phyloP scores from a whole-genome alignment of 2,113 vertebrate genomes.

The Neolamprologus variostigma region DNA sequence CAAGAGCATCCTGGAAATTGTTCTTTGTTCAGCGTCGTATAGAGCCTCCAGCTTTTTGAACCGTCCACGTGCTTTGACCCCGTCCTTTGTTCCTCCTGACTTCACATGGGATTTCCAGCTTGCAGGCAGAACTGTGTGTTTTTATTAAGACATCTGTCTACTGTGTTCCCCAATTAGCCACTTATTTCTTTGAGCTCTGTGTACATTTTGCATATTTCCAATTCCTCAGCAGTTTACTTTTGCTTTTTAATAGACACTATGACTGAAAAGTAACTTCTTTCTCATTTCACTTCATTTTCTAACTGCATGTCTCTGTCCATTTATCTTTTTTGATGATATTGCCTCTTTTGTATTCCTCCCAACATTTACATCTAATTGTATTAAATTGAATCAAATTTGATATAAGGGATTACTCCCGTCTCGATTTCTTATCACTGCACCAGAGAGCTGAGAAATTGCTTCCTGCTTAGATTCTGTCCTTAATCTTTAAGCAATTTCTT shows the following conservation, averaged over 20 bases:
- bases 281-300: neutral
- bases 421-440: constrained; percentile 24
- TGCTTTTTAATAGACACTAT: neutral
- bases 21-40: neutral
- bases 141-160: neutral
- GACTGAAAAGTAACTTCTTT: neutral
- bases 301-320: neutral
- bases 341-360: neutral
- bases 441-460: constrained; percentile 26
- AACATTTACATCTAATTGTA: neutral
- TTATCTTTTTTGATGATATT: neutral
- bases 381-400: constrained; percentile 27
- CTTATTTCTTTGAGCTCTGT: neutral
- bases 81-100: constrained; percentile 16
- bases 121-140: neutral
- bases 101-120: neutral
- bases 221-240: neutral
- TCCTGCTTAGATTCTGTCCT: neutral
- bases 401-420: neutral
- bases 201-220: neutral
- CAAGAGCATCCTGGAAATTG: constrained; percentile 8
- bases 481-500: constrained; percentile 41
- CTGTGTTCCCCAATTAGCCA: neutral
- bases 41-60: neutral
- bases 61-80: neutral